Conservation (phyloP, 37 sponge, comb jelly and placozoan genomes). For the Diacarnus erythraeanus region DNA sequence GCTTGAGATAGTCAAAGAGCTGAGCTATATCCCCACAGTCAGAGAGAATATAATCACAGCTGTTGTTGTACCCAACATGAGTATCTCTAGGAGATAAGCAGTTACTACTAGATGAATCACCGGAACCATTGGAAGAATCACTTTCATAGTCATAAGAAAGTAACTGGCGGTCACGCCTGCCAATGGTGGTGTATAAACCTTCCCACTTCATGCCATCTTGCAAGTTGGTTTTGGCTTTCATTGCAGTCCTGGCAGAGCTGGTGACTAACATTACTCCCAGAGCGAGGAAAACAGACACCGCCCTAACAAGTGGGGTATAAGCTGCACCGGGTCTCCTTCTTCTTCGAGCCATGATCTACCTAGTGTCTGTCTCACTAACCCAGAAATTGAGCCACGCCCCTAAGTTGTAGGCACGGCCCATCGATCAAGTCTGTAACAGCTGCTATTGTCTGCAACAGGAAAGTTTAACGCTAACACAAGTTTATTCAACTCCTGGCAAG, state of each 20-base stretch:
- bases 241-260: background rate
- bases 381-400: background rate
- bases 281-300: constrained; percentile 11
- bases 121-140: background rate
- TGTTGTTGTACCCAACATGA: constrained; percentile 30
- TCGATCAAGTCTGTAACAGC: background rate
- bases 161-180: background rate
- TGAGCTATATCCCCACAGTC: constrained; percentile 34
- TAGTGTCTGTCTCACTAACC: background rate
- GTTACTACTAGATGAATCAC: constrained; percentile 10
- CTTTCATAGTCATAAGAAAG: background rate
- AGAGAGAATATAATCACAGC: constrained; percentile 55
- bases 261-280: constrained; percentile 1
- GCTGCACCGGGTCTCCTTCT: background rate
- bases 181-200: too few species aligned
- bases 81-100: constrained; percentile 15
- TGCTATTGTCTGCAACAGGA: too few species aligned
- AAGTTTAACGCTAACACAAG: too few species aligned
- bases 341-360: background rate
- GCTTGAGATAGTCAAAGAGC: constrained; percentile 69
- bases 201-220: too few species aligned
- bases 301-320: background rate
- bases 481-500: too few species aligned
- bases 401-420: background rate
- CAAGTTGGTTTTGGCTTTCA: too few species aligned